phyloP scores from a whole-genome alignment of 2,888 invertebrate species.

The Bombylius discolor region DNA sequence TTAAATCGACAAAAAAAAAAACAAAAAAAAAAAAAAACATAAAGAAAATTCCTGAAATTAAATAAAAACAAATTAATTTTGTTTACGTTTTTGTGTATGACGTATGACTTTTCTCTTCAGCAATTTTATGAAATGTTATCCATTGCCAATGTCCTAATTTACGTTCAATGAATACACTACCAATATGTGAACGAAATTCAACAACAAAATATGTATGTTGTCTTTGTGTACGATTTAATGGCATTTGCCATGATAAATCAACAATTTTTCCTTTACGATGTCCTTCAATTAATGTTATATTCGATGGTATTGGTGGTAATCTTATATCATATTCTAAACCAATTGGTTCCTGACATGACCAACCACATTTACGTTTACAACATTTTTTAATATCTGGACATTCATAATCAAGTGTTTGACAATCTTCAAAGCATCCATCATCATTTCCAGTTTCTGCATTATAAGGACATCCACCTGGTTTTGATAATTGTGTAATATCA shows the following conservation, averaged over 20 bases:
- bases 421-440: conserved; percentile 27
- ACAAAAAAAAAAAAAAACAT: background rate
- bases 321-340: conserved; percentile 38
- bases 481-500: conserved; percentile 24
- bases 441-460: conserved; percentile 17
- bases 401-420: conserved; percentile 43
- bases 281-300: conserved; percentile 46
- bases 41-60: background rate
- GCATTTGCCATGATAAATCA: conserved; percentile 12
- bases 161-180: conserved; percentile 49
- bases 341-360: conserved; percentile 51
- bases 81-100: conserved; percentile 12
- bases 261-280: conserved; percentile 18
- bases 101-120: conserved; percentile 22
- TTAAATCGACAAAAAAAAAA: background rate
- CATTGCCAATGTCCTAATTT: conserved; percentile 51
- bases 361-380: conserved; percentile 54
- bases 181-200: conserved; percentile 58
- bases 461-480: conserved; percentile 29
- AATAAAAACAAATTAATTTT: background rate
- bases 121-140: conserved; percentile 28
- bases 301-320: conserved; percentile 49
- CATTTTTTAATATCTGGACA: conserved; percentile 57
- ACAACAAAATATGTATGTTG: conserved; percentile 42
- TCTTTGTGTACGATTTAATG: conserved; percentile 5